Base-by-base conservation (phyloP, 2,888 invertebrate genomes). In the Meloe dianella region DNA sequence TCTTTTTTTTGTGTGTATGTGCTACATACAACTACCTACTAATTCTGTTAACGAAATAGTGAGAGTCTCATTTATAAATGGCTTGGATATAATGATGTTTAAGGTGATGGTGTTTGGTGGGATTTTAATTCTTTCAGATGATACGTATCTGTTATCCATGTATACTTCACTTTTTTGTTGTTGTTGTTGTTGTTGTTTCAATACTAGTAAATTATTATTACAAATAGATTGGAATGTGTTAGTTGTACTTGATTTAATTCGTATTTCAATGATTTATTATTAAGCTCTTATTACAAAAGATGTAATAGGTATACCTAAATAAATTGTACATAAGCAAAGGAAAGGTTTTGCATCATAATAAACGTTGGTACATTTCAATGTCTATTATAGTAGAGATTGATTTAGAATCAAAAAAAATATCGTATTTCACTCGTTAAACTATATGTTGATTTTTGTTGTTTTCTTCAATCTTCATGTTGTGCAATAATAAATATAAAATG, bases 31-130 rank as follows among this genome's bases (percentile, higher is more conserved):
- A 61, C 64, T 29, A 65, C 57, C 54, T 65, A 66, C 66, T 63
- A 64, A 69, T 66, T 65, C 69, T 66, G 54, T 57, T 58, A 22
- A 41, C 59, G 56, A 64, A 66, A 64, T 61, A 69, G 69, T 66
- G 69, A 69, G 69, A 69, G 69, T 66, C 66, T 64, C 64, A 62
- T 69, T 69, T 69, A 69, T 69, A 69, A 54, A 54, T 54, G 27
- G 54, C 24, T 54, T 54, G 54, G 54, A 54, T 54, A 27, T 27
- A 14, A 27, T 27, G 54, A 54, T 54, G 54, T 27, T 54, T 47
- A 47, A 47, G 47, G 47, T 47, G 47, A 47, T 47, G 20, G 47
- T 41, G 41, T 54, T 54, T 54, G 54, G 54, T 54, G 54, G 54
- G 54, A 54, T 54, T 7, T 54, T 51, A 51, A 24, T 51, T 51